A percentile compares a stretch with the other conserved stretches of the same genome.
Evolutionary conservation across 2,113 vertebrate genomes (phyloP).

Genomic region (Psilopsiagon aymara): DNA sequence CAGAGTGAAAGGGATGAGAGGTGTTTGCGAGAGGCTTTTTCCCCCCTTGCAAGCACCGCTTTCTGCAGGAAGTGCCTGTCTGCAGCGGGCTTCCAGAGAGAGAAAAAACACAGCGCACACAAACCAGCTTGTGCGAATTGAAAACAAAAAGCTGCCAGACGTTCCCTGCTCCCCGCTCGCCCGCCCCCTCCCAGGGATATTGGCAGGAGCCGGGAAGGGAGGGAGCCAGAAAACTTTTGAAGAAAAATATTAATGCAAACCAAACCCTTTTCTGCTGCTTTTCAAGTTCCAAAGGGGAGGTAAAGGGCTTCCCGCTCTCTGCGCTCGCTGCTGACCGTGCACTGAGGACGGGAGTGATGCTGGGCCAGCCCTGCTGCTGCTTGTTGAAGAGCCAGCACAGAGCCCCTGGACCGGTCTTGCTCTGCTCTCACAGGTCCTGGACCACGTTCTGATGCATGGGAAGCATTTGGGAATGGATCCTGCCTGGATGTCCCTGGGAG

Average conservation of each 20-base stretch:
- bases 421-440: not conserved
- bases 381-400: not conserved
- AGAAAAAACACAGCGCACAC: slow-evolving; percentile 37
- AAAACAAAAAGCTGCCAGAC: slow-evolving; percentile 71
- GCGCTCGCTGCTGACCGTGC: accelerated
- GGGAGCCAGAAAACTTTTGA: slow-evolving; percentile 62
- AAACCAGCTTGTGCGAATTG: slow-evolving; percentile 47
- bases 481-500: not conserved
- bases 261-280: slow-evolving; percentile 11
- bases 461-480: not conserved
- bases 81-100: slow-evolving; percentile 54
- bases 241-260: slow-evolving; percentile 67
- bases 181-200: slow-evolving; percentile 54
- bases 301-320: not conserved
- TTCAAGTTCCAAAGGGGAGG: not conserved
- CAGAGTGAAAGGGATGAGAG: not conserved
- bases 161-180: slow-evolving; percentile 48
- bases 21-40: not conserved
- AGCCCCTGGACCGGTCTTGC: not conserved
- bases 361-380: not conserved
- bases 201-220: slow-evolving; percentile 46
- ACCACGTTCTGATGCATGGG: not conserved
- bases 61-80: slow-evolving; percentile 66
- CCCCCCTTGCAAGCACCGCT: not conserved
- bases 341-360: not conserved